Percentiles rank a stretch among this genome's conserved stretches.
phyloP scores from a whole-genome alignment of 2,797 vertebrate species.

The Bovichtus diacanthus region DNA sequence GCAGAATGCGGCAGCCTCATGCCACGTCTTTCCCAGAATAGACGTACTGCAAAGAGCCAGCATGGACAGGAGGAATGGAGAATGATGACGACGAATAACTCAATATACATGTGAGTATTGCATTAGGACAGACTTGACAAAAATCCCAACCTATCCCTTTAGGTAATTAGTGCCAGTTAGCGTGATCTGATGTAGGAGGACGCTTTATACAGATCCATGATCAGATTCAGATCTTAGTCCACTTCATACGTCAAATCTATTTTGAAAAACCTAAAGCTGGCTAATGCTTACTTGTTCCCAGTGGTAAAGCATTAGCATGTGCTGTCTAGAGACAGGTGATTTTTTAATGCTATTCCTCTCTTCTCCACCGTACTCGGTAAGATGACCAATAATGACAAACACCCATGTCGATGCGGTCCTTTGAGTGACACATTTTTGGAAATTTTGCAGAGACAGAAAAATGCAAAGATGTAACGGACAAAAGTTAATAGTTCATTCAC shows the following conservation, averaged over 20 bases:
- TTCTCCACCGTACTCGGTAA: not conserved
- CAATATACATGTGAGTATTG: not conserved
- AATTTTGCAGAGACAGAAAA: conserved; percentile 44
- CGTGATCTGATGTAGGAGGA: not conserved
- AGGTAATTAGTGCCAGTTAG: not conserved
- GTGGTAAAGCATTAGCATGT: conserved; percentile 15
- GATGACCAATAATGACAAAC: conserved; percentile 20
- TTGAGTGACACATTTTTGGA: conserved; percentile 21
- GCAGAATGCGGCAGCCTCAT: not conserved
- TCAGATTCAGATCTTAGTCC: not conserved
- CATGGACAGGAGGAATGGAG: conserved; percentile 30
- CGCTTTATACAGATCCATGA: no score
- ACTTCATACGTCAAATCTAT: not conserved
- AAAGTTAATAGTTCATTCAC: conserved; percentile 37
- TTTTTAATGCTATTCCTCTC: conserved; percentile 19
- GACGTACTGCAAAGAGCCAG: not conserved
- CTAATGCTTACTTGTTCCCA: not conserved
- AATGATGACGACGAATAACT: not conserved
- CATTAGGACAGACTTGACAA: conserved; percentile 1
- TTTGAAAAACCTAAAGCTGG: not conserved
- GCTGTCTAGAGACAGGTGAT: not conserved
- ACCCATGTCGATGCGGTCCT: conserved; percentile 36
- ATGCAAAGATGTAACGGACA: conserved; percentile 39
- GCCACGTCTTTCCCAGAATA: not conserved
- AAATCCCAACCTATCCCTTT: not conserved